phyloP scores from a whole-genome alignment of 2,888 invertebrate species.

The Drosophila formosana region DNA sequence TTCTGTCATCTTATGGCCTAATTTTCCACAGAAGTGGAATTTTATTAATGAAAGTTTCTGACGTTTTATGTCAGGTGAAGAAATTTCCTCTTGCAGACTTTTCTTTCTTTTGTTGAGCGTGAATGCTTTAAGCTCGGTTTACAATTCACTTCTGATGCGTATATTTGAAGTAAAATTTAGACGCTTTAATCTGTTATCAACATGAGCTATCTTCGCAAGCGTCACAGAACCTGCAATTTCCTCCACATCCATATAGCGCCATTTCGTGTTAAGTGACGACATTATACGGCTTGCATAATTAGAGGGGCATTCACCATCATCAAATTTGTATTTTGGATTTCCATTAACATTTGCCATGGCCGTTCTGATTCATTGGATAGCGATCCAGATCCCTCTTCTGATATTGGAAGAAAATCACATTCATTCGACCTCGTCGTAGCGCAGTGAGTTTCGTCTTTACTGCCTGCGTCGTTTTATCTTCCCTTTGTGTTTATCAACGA shows the following conservation, averaged over 20 bases:
- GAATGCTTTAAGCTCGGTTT: constrained; percentile 11
- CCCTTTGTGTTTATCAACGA: too few relatives aligned
- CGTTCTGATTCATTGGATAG: too few relatives aligned
- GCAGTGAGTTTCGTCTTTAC: too few relatives aligned
- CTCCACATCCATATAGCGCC: constrained; percentile 29
- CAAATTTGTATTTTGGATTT: too few relatives aligned
- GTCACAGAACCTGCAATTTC: constrained; percentile 30
- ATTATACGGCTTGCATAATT: constrained; percentile 37
- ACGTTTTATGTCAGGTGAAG: constrained; percentile 4
- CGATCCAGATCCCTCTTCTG: too few relatives aligned
- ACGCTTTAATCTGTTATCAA: constrained; percentile 28
- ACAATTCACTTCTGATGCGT: constrained; percentile 5
- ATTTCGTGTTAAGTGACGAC: constrained; percentile 25
- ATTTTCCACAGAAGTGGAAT: constrained; percentile 21
- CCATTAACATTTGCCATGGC: too few relatives aligned
- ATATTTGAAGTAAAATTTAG: constrained; percentile 18
- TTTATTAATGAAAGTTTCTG: constrained; percentile 14
- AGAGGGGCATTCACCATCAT: constrained; percentile 23
- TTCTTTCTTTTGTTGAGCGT: constrained; percentile 1
- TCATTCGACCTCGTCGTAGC: too few relatives aligned
- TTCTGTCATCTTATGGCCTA: constrained; percentile 7
- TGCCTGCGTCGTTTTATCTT: too few relatives aligned
- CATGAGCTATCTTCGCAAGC: constrained; percentile 27
- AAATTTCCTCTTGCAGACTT: background rate
- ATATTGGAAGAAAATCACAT: too few relatives aligned